phyloP scores from a whole-genome alignment of 2,113 vertebrate species.

The Halcyon senegalensis region DNA sequence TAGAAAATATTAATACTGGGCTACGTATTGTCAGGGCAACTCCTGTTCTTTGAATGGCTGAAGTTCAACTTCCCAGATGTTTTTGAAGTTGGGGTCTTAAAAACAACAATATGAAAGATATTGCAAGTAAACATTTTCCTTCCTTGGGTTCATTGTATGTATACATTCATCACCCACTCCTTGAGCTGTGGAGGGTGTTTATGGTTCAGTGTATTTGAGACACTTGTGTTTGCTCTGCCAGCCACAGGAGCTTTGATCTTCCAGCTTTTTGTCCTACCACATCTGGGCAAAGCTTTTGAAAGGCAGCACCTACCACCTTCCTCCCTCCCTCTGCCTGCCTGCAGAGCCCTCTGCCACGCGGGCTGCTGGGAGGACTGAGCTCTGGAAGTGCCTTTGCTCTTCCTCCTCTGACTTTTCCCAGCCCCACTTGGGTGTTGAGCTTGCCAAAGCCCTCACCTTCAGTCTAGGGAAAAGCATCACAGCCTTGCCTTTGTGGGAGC shows the following conservation, averaged over 20 bases:
- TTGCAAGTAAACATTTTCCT: not conserved
- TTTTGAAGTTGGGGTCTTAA: not conserved
- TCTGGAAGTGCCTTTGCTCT: not conserved
- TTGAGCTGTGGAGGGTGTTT: not conserved
- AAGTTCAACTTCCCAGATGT: not conserved
- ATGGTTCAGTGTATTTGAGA: not conserved
- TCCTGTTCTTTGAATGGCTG: not conserved
- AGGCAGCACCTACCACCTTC: not conserved
- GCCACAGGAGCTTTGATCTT: not conserved
- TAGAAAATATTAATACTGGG: not conserved
- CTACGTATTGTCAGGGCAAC: not conserved
- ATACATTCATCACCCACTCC: not conserved
- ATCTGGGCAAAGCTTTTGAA: not conserved
- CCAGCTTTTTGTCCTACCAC: not conserved
- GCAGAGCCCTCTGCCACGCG: not conserved
- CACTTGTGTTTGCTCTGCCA: not conserved
- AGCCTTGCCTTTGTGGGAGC: not conserved
- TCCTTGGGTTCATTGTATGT: not conserved
- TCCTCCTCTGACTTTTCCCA: not conserved
- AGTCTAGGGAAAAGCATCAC: rapidly evolving
- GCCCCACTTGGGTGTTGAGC: not conserved
- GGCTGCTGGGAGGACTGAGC: not conserved
- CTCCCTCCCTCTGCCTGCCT: not conserved
- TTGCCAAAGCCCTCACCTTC: not conserved
- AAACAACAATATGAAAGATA: not conserved